phyloP scores from a whole-genome alignment of 2,113 vertebrate genomes.

The Halichoerus grypus region DNA sequence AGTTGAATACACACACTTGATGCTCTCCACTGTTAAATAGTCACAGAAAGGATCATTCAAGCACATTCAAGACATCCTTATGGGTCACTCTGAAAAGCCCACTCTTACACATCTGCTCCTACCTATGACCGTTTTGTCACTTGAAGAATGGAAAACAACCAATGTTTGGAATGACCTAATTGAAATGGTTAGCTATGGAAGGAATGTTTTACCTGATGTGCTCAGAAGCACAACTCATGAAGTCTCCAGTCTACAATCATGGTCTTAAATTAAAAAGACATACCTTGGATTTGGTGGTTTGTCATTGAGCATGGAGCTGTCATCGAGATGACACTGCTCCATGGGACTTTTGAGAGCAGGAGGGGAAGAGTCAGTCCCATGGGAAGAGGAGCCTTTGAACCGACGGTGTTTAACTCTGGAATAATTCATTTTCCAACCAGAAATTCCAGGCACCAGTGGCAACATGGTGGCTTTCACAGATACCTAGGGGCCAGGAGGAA shows the following conservation, averaged over 20 bases:
- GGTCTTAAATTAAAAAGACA: too few species aligned
- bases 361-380: fast-evolving
- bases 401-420: background rate
- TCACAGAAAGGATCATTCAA: too few species aligned
- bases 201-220: background rate
- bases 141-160: background rate
- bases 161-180: background rate
- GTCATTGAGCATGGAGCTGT: background rate
- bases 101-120: background rate
- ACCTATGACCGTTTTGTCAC: background rate
- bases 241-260: background rate
- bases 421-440: background rate
- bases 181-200: background rate
- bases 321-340: fast-evolving
- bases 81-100: background rate
- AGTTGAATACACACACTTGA: background rate
- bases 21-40: background rate
- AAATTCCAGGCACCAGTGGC: background rate
- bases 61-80: background rate
- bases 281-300: background rate
- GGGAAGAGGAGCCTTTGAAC: background rate
- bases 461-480: background rate
- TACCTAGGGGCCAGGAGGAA: background rate
- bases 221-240: background rate
- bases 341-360: background rate